These are phyloP conservation scores for Megaceryle torquata DNA, from an alignment of 2,113 vertebrate species.

Conservation along the genomic window DNA sequence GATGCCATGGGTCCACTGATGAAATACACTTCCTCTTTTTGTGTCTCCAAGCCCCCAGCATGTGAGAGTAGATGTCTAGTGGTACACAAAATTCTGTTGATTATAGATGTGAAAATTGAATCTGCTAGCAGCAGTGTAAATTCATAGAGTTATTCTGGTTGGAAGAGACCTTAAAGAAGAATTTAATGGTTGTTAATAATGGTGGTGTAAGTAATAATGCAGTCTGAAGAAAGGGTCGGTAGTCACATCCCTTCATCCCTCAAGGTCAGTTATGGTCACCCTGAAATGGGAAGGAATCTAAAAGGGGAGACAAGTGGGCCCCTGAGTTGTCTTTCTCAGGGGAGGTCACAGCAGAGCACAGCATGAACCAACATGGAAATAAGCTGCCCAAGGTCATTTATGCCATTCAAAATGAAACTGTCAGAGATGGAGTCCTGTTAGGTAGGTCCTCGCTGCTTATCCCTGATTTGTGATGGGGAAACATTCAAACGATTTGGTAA, in stretches of 20 bases:
- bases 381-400: not conserved
- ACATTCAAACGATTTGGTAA: not conserved
- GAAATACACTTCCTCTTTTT: not conserved
- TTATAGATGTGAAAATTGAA: not conserved
- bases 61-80: not conserved
- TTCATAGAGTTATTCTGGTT: not conserved
- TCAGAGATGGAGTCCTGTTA: not conserved
- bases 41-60: not conserved
- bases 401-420: not conserved
- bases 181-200: not conserved
- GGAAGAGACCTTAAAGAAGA: too few species aligned
- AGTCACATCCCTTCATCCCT: not conserved
- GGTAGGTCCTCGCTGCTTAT: not conserved
- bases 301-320: not conserved
- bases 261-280: not conserved
- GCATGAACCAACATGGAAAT: not conserved
- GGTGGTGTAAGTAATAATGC: not conserved
- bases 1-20: not conserved
- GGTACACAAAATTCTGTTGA: not conserved
- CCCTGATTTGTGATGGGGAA: not conserved
- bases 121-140: not conserved
- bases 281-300: not conserved
- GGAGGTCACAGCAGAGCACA: not conserved
- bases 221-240: not conserved
- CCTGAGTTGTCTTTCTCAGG: not conserved